Evolutionary conservation across 2,113 vertebrate species (phyloP), one percentile per base, ranked within the genome.

Genomic region (Calyptomena viridis): DNA sequence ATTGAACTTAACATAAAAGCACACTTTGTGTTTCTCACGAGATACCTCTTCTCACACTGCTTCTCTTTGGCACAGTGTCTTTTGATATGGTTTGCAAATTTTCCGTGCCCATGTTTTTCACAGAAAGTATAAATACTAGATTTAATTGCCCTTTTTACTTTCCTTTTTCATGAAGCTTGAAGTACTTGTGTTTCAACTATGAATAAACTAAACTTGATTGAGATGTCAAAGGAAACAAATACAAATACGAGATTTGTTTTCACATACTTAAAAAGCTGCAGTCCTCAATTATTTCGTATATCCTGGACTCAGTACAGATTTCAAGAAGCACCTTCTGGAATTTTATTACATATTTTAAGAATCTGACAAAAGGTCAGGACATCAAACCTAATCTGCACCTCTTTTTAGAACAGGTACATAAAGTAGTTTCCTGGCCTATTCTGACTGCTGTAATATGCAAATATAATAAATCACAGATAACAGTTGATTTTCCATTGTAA

Each of bases 1-100:
- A 80, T 66, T 74, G 67, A 75, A 79, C 46, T 71, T 79, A 91
- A 87, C 59, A 77, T 40, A 96, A 94, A 97, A 91, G 55, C 42
- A 63, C 93, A 66, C 92, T 86, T 59, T 22, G 63, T 75, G 89
- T 72, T 94, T 97, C 85, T 97, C 84, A 56, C 72, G 78, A 94
- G 78, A 60, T 69, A 94, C 28, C 27, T 85, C 78, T 86, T 84
- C 87, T 62, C 47, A 77, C 30, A 44, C 52, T 87, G 52, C 69
- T 33, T 94, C 28, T 92, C 47, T 87, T 73, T 79, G 50, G 59
- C 50, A 67, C 27, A 62, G 25, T n/a, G 12, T 69, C 42, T 87
- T 96, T 86, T 35, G 90, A 46, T 10, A 84, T 6, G 37, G 92
- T 68, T 47, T 81, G 53, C 46, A 80, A 59, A 89, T 79, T 84